Percentiles rank a stretch among this genome's conserved stretches.
phyloP scores from a whole-genome alignment of 2,113 vertebrate species.

The Sinocyclocheilus rhinocerous region DNA sequence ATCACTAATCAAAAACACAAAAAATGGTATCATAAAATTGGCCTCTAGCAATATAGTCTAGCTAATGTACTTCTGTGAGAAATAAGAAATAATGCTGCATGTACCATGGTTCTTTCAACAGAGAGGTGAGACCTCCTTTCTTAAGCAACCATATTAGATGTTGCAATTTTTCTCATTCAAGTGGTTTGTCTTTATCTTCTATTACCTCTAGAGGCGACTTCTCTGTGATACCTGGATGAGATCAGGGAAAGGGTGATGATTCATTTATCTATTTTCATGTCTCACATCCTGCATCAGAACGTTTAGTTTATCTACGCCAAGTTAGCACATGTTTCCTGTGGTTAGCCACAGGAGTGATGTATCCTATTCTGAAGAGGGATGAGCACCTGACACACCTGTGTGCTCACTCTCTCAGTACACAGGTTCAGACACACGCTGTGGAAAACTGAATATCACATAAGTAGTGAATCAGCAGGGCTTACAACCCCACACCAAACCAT shows the following conservation, averaged over 20 bases:
- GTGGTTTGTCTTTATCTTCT: neutral
- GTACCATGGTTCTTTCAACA: neutral
- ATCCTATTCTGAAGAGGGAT: neutral
- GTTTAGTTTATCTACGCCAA: constrained; percentile 42
- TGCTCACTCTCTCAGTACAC: constrained; percentile 28
- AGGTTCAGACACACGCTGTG: neutral
- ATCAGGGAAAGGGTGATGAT: constrained; percentile 50
- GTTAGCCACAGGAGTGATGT: constrained; percentile 11
- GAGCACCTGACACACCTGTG: constrained; percentile 36
- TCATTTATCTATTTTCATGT: constrained; percentile 58
- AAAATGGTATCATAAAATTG: neutral
- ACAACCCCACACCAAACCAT: constrained; percentile 27
- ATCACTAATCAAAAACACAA: neutral
- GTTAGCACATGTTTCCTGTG: constrained; percentile 41
- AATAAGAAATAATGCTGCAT: neutral
- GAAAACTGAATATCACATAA: neutral
- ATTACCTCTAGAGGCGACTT: neutral
- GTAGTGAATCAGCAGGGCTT: constrained; percentile 5
- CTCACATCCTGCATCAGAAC: constrained; percentile 51
- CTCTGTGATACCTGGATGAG: constrained; percentile 23
- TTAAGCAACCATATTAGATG: neutral
- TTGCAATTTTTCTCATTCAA: neutral
- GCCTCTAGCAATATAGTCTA: neutral
- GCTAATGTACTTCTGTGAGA: neutral
- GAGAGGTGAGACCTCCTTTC: neutral